Conservation (phyloP, 2,888 invertebrate species). For the Sphinx pinastri region DNA sequence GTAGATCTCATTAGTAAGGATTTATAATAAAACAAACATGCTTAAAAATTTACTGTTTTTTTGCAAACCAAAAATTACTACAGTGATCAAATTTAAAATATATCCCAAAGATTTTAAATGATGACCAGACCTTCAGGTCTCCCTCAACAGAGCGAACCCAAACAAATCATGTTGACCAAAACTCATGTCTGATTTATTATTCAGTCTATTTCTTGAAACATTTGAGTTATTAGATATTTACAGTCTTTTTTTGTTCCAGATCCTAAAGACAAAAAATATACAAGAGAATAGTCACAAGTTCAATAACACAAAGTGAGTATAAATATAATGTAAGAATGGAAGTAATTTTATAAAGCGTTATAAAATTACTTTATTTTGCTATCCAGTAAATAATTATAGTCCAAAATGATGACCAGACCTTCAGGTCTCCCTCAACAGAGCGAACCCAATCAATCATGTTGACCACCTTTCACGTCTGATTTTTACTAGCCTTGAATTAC, state of each 20-base stretch:
- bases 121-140: conserved; percentile 77
- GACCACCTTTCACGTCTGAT: conserved; percentile 31
- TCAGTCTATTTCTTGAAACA: background rate
- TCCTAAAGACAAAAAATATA: too few species aligned
- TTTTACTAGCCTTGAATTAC: background rate
- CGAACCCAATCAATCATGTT: conserved; percentile 66
- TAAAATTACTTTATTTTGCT: too few species aligned
- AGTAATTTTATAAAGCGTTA: too few species aligned
- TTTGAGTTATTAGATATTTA: background rate
- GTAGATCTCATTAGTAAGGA: too few species aligned
- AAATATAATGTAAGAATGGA: too few species aligned
- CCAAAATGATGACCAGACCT: conserved; percentile 33
- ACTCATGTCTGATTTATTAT: conserved; percentile 54
- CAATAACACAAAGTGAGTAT: too few species aligned
- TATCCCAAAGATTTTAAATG: conserved; percentile 46
- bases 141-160: conserved; percentile 64
- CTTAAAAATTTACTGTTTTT: too few species aligned
- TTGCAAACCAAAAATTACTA: too few species aligned
- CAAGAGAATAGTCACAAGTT: too few species aligned
- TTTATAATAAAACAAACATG: too few species aligned
- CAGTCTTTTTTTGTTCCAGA: background rate
- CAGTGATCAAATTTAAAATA: too few species aligned
- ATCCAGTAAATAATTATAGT: too few species aligned
- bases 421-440: conserved; percentile 61
- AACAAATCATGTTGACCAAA: conserved; percentile 63